These are phyloP conservation scores for Drosophila kuntzei DNA, from an alignment of 2,888 invertebrate genomes.

Conservation along the genomic window DNA sequence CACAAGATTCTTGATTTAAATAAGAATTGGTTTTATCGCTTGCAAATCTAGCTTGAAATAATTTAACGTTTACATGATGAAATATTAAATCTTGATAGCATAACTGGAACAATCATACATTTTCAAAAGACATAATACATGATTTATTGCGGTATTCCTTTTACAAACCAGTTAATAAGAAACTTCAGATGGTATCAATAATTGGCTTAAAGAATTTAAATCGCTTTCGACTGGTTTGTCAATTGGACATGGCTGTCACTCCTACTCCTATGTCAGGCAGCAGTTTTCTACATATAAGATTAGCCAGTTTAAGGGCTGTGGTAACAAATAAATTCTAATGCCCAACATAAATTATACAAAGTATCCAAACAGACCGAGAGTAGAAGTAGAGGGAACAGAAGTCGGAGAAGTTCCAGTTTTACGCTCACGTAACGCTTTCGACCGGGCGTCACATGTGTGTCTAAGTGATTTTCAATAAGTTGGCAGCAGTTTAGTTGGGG, in stretches of 20 bases:
- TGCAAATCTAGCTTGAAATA: too few relatives aligned
- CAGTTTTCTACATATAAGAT: slow-evolving; percentile 30
- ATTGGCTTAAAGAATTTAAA: slow-evolving; percentile 45
- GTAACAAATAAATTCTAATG: slow-evolving; percentile 60
- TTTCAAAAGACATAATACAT: background rate
- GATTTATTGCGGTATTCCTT: background rate
- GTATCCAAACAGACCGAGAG: slow-evolving; percentile 9
- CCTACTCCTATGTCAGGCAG: slow-evolving; percentile 40
- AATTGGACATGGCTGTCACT: slow-evolving; percentile 44
- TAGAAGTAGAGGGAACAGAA: background rate
- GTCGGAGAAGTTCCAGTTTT: slow-evolving; percentile 32
- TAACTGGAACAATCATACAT: background rate
- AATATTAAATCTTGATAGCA: background rate
- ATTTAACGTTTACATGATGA: background rate
- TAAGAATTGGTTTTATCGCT: too few relatives aligned
- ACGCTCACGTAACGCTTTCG: slow-evolving; percentile 64
- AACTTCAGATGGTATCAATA: background rate
- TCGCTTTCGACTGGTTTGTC: slow-evolving; percentile 37
- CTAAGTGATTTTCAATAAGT: slow-evolving; percentile 82
- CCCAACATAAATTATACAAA: slow-evolving; percentile 69
- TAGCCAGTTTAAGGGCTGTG: slow-evolving; percentile 23
- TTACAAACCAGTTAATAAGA: too few relatives aligned
- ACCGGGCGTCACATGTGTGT: slow-evolving; percentile 73
- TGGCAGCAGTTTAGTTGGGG: slow-evolving; percentile 46
- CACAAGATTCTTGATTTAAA: too few relatives aligned